Conservation (phyloP, 2,888 invertebrate species). For the Amblyjoppa fuscipennis region DNA sequence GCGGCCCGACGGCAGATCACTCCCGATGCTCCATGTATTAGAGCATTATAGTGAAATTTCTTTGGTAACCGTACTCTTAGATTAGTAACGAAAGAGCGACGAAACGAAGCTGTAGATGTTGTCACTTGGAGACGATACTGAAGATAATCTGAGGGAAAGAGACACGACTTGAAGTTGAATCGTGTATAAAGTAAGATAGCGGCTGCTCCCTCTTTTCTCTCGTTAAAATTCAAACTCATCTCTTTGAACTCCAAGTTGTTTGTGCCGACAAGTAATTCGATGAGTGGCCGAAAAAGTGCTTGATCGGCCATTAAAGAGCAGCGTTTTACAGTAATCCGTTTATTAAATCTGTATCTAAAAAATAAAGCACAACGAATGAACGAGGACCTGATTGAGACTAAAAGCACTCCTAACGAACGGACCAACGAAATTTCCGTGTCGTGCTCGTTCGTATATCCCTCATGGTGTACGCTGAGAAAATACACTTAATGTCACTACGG, state of each 20-base stretch:
- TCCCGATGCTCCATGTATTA: background rate
- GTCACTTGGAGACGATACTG: background rate
- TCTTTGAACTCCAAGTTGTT: constrained; percentile 32
- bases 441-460: background rate
- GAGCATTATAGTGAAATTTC: constrained; percentile 8
- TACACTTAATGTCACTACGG: background rate
- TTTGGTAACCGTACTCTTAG: constrained; percentile 13
- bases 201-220: background rate
- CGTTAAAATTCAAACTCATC: background rate
- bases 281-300: constrained; percentile 43
- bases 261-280: constrained; percentile 19
- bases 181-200: constrained; percentile 21
- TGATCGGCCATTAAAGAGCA: constrained; percentile 57
- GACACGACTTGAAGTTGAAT: constrained; percentile 45
- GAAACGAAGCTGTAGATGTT: background rate
- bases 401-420: constrained; percentile 53
- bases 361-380: constrained; percentile 64
- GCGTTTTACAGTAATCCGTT: constrained; percentile 54
- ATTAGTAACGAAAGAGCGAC: background rate
- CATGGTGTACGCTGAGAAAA: background rate
- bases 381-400: constrained; percentile 35
- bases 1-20: background rate
- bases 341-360: constrained; percentile 56
- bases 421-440: constrained; percentile 52
- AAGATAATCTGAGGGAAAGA: background rate